Base-by-base conservation (phyloP, 2,888 invertebrate species). In the Chrysomela aeneicollis region DNA sequence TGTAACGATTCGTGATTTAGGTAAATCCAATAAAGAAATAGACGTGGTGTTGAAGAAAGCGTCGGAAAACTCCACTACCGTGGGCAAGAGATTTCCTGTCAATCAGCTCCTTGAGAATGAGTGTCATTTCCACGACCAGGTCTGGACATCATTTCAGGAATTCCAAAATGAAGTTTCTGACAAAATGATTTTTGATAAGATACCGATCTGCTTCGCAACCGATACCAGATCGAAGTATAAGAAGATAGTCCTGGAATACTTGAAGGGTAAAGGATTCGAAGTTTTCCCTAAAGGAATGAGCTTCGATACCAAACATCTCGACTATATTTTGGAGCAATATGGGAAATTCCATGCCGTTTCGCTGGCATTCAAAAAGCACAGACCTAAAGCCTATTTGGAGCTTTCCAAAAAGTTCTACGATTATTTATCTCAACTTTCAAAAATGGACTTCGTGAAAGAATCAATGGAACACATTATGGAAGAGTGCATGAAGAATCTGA, bases 281-380 rank as follows among this genome's bases (percentile, higher is more conserved):
- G 47, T 62, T 19, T 46, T 50, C 26, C 54, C 59, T 12, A 63
- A 63, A 12, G 55, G 53, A n/a, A 42, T 53, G 22, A n/a, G 60
- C 5, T 55, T 77, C 6, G 70, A 74, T 57, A 66, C 59, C 3
- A 60, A 74, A 22, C 74, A 76, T 47, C 52, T 67, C 1, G 53
- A 57, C 8, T 35, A 72, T 0, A 64, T 73, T 37, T 50, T 74
- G 3, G 62, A 70, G 22, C 67, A 68, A 30, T 69, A 75, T 21
- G 76, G 67, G 0, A 65, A 62, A 42, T 71, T 72, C 17, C 76
- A 76, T 54, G 71, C 71, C 8, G 51, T 70, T 30, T 72, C 72
- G 0, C 71, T 69, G 50, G 73, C 68, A 0, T 52, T 71, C 22
- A 70, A 64, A 54, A 61, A 72, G 21, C 51, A 67, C 42, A 51